These are phyloP conservation scores for Zaprionus capensis DNA, from an alignment of 1,140 invertebrate species.

Conservation along the genomic window DNA sequence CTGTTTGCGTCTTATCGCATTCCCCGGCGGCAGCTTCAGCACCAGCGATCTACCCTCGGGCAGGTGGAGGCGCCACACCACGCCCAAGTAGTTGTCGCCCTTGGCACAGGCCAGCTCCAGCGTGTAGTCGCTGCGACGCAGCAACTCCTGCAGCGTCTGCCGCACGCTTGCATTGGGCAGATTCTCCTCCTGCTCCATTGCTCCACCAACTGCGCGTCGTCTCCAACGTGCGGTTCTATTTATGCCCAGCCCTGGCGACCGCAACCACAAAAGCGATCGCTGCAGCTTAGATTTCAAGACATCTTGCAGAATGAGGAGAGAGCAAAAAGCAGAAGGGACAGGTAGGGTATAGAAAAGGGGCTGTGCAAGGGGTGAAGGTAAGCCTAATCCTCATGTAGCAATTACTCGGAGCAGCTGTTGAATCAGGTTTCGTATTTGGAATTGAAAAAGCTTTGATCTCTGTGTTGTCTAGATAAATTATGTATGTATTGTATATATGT, in stretches of 20 bases:
- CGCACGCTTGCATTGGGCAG: conserved; percentile 27
- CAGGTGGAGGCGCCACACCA: conserved; percentile 70
- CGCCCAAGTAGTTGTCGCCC: conserved; percentile 83
- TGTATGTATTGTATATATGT: no score
- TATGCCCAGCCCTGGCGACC: background rate
- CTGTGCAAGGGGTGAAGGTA: background rate
- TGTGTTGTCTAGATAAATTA: no score
- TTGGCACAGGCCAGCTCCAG: conserved; percentile 66
- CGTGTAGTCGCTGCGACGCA: conserved; percentile 22
- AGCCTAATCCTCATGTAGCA: background rate
- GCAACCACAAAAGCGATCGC: background rate
- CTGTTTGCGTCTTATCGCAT: conserved; percentile 64
- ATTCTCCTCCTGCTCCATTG: conserved; percentile 15
- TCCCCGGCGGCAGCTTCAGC: conserved; percentile 74
- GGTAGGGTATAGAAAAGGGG: no score
- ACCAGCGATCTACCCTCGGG: conserved; percentile 43
- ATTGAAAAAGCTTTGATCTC: background rate
- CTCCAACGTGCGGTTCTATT: background rate
- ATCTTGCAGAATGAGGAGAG: background rate
- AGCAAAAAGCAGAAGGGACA: no score
- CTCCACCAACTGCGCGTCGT: background rate
- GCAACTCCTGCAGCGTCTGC: conserved; percentile 11
- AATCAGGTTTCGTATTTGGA: background rate
- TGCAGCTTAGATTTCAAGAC: background rate
- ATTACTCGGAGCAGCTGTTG: background rate